These are phyloP conservation scores for Hycleus phaleratus DNA, from an alignment of 1,140 invertebrate genomes.

Conservation along the genomic window DNA sequence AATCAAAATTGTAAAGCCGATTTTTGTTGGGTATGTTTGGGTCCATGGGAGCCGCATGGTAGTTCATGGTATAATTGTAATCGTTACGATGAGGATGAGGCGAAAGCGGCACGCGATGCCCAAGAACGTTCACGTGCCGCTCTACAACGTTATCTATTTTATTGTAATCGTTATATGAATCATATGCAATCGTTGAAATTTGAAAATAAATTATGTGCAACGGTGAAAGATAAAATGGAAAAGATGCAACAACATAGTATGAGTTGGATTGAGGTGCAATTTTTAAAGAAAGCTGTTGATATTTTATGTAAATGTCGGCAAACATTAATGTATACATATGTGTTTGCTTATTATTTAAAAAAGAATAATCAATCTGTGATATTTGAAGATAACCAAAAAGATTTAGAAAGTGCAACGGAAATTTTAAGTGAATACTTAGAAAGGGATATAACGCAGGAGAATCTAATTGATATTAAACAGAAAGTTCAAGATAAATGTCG, in stretches of 20 bases:
- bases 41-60: conserved; percentile 71
- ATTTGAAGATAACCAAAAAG: conserved; percentile 68
- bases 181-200: conserved; percentile 71
- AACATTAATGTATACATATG: conserved; percentile 68
- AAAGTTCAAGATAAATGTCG: conserved; percentile 71
- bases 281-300: conserved; percentile 60
- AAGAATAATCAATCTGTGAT: conserved; percentile 64
- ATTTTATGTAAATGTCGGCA: conserved; percentile 60
- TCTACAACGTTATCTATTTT: conserved; percentile 91
- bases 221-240: conserved; percentile 62
- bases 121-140: conserved; percentile 92
- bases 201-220: conserved; percentile 59
- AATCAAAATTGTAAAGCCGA: conserved; percentile 69
- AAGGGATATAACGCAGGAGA: conserved; percentile 61
- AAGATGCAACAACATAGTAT: conserved; percentile 74
- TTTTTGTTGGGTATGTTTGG: conserved; percentile 75
- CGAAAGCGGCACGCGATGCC: conserved; percentile 90
- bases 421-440: conserved; percentile 67
- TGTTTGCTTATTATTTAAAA: conserved; percentile 64
- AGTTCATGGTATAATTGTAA: conserved; percentile 60
- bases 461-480: conserved; percentile 67
- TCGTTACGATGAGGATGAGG: conserved; percentile 91
- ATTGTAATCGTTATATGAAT: conserved; percentile 90
- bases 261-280: conserved; percentile 73
- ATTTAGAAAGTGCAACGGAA: conserved; percentile 63